Conservation (phyloP, 2,113 vertebrate species). For the Sminthopsis crassicaudata region DNA sequence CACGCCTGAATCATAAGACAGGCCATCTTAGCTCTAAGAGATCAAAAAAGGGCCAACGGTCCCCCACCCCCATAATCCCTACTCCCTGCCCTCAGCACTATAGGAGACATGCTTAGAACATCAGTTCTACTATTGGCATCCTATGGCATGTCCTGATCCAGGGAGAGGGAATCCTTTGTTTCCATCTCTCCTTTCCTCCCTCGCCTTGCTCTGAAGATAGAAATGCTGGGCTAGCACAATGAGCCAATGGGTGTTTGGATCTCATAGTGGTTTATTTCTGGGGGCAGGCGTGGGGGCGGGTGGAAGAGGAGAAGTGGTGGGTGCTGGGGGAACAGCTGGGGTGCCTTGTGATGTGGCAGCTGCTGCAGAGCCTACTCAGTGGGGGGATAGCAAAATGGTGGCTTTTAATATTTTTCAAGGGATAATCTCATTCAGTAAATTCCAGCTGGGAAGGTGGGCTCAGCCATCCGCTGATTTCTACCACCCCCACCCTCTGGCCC, state of each 20-base stretch:
- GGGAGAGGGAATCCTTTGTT: neutral
- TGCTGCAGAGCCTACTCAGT: conserved; percentile 22
- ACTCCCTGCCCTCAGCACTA: neutral
- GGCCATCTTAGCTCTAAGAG: neutral
- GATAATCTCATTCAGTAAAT: conserved; percentile 35
- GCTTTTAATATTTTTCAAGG: conserved; percentile 67
- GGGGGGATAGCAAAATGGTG: conserved; percentile 58
- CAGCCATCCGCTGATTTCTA: conserved; percentile 20
- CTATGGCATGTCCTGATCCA: neutral
- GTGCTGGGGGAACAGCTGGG: conserved; percentile 36
- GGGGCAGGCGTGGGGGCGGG: neutral
- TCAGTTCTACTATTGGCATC: neutral
- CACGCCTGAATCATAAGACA: neutral
- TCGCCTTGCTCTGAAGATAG: conserved; percentile 30
- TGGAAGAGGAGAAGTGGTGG: neutral
- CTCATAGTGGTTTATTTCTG: conserved; percentile 43
- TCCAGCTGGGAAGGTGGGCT: conserved; percentile 59
- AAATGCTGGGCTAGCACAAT: conserved; percentile 33
- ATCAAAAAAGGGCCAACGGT: neutral
- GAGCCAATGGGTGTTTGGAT: neutral
- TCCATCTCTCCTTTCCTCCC: conserved; percentile 2
- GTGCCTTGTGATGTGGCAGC: conserved; percentile 46
- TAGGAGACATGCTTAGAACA: neutral
- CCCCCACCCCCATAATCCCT: neutral
- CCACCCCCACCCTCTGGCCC: conserved; percentile 2